Evolutionary conservation across 2,113 vertebrate species (phyloP), one percentile per base, ranked within the genome.

Genomic region (Oncorhynchus keta): DNA sequence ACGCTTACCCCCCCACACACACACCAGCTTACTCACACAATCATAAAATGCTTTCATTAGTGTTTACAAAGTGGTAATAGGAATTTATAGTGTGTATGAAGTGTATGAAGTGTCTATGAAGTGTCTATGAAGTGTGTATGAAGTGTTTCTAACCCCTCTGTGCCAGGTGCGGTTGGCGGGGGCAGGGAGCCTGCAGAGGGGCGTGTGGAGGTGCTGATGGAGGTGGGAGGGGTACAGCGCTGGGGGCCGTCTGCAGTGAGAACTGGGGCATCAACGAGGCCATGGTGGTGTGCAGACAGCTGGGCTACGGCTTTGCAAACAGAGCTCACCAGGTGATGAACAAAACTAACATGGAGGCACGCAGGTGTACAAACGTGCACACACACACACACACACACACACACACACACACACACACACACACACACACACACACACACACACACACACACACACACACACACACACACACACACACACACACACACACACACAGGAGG

Each of bases 241-340:
- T 99, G 98, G 97, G 97, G 0, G 24, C 95, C 0, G 88, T 99
- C 73, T 99, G 98, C 26, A 95, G 96, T 1, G 95, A 97, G n/a
- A 95, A 95, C 89, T 99, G 97, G 97, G 95, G 96, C 3, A 93
- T 98, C 78, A 95, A 88, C 0, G 98, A 99, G 88, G 97, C 98
- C 89, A 98, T 96, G 96, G 97, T 98, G 12, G 94, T 95, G 83
- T 99, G 97, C 82, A 90, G 95, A 62, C 98, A 99, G 80, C 94
- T 98, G 2, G 96, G 97, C 1, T 86, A 97, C 22, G 98, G 98
- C 70, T 99, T 99, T 70, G 97, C 97, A 72, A 94, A 92, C 57
- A 87, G 73, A 61, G 92, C 92, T 61, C 89, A 94, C 81, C 91
- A 94, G 93, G 93, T 93, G 49, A 55, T 18, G 12, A 45, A 45